A percentile compares a stretch with the other conserved stretches of the same genome.
Conservation (phyloP, 2,888 invertebrate genomes). For the Ephialtes manifestator region DNA sequence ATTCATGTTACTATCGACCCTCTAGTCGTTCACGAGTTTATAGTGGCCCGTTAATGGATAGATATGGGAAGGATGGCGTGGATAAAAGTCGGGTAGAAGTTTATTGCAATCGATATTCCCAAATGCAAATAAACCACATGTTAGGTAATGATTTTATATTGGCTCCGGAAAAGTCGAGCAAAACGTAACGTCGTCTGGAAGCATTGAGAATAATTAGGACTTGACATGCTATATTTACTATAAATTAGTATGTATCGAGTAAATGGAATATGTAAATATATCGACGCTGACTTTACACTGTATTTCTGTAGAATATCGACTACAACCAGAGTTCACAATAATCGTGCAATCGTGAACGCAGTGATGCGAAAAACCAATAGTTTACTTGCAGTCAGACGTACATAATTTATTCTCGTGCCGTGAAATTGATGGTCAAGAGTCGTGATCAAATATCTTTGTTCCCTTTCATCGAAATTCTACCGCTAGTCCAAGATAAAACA, state of each 20-base stretch:
- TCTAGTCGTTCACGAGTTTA: slow-evolving; percentile 24
- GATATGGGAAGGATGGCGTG: not conserved
- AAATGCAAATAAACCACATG: slow-evolving; percentile 24
- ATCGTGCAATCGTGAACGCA: slow-evolving; percentile 7
- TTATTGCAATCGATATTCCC: slow-evolving; percentile 18
- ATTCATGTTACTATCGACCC: not conserved
- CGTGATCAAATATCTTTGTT: not conserved
- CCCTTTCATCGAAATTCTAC: not conserved
- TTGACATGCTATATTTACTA: not conserved
- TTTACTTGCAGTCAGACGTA: not conserved
- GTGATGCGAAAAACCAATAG: not conserved
- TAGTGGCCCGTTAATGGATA: slow-evolving; percentile 25
- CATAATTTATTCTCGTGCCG: not conserved
- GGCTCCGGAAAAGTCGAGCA: not conserved
- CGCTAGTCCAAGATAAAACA: not conserved
- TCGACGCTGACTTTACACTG: not conserved
- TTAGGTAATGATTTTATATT: slow-evolving; percentile 14
- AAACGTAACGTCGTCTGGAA: not conserved
- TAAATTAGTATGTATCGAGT: not conserved
- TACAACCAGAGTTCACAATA: not conserved
- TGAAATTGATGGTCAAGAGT: slow-evolving; percentile 6
- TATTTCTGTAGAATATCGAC: not conserved
- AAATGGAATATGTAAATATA: not conserved
- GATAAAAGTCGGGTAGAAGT: slow-evolving; percentile 2
- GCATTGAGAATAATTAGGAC: not conserved